Base-by-base conservation (phyloP, 2,797 vertebrate species). In the Gymnoscopelus braueri region DNA sequence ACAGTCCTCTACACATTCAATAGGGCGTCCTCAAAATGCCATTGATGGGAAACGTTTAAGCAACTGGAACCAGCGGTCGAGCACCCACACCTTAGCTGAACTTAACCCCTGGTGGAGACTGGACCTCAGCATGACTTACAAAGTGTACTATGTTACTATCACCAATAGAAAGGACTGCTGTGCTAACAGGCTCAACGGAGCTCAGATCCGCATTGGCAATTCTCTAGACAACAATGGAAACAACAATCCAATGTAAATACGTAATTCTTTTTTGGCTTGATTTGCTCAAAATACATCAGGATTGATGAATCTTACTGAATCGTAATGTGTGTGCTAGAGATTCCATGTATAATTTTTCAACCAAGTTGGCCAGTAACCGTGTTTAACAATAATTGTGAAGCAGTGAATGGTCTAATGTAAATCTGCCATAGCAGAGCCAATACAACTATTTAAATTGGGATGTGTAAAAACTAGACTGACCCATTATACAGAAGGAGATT, bases 81-180 rank as follows among this genome's bases (percentile, higher is more conserved):
- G 50, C 50, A 52, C 50, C 50, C 14, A 52, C 13, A 24, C 9
- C 5, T 35, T 35, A 35, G 32, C 32, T 3, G 53, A 54, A 3
- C 24, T 3, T 9, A 54, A 54, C 19, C 53, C 53, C 8, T 54
- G 53, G 53, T 54, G 53, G 53, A 54, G 53, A 54, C 5, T 54
- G 19, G 53, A 54, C 9, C 53, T 54, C 8, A 15, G 2, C 2
- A 54, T 9, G 3, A 23, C 53, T 3, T 24, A 54, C 19, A 54
- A 24, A 24, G 19, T 54, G 8, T 10, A 24, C 53, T 54, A 54
- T 54, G 53, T 54, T 3, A 54, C 53, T 11, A 54, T 54, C 19
- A 54, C 53, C 19, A 54, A 54, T 23, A 54, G 53, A 54, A 54
- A 9, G 24, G 53, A 54, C 52, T 54, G 52, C 15, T 54, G 52